These are phyloP conservation scores for Rhyzopertha dominica DNA, from an alignment of 1,140 invertebrate genomes.

Conservation along the genomic window DNA sequence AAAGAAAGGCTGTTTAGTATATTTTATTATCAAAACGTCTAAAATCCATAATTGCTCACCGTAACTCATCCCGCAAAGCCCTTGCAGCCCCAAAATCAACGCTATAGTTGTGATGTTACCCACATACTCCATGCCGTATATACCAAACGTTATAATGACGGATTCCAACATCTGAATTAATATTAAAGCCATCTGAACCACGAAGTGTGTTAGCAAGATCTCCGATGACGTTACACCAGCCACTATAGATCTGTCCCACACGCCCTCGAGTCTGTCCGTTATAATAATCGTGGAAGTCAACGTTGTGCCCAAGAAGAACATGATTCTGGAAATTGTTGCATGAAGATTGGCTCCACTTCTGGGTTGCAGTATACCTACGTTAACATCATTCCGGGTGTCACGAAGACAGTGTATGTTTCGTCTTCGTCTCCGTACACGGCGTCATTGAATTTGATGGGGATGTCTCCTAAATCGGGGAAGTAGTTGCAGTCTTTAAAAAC, in stretches of 20 bases:
- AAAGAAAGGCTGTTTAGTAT: no score
- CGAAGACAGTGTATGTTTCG: slow-evolving; percentile 63
- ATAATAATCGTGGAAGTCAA: slow-evolving; percentile 77
- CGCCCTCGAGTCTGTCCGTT: slow-evolving; percentile 71
- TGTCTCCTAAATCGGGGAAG: slow-evolving; percentile 50
- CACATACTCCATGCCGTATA: slow-evolving; percentile 45
- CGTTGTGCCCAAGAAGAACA: slow-evolving; percentile 73
- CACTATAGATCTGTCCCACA: slow-evolving; percentile 70
- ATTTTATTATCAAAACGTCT: no score
- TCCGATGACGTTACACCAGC: slow-evolving; percentile 57
- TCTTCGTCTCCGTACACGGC: slow-evolving; percentile 66
- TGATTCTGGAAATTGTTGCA: slow-evolving; percentile 53
- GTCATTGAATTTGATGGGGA: slow-evolving; percentile 61
- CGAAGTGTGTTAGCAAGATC: slow-evolving; percentile 65
- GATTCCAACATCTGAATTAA: slow-evolving; percentile 52
- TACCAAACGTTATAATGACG: slow-evolving; percentile 49
- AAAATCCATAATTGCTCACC: slow-evolving; percentile 28
- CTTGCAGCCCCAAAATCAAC: slow-evolving; percentile 44
- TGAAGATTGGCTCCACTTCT: background rate
- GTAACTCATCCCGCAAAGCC: slow-evolving; percentile 52
- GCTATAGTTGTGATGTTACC: slow-evolving; percentile 45
- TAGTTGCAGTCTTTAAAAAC: slow-evolving; percentile 57
- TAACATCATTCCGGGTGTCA: slow-evolving; percentile 71
- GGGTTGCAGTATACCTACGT: slow-evolving; percentile 52
- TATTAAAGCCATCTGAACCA: slow-evolving; percentile 69